Evolutionary conservation across 1,140 invertebrate genomes (phyloP).

Genomic region (Aphelenchoides besseyi): DNA sequence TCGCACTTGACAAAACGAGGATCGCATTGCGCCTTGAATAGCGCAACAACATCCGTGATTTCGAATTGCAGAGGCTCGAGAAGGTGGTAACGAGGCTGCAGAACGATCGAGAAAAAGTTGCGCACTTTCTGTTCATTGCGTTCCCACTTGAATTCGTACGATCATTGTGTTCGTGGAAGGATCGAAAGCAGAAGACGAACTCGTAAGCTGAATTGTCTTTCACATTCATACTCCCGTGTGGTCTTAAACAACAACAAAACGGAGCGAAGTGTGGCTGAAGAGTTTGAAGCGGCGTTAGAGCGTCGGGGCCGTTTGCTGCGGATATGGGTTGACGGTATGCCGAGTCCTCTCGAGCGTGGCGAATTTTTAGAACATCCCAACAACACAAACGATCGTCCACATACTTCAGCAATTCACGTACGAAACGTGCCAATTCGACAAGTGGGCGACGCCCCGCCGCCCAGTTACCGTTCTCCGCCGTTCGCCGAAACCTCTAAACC

Average conservation of each 20-base stretch:
- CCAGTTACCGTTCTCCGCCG: background rate
- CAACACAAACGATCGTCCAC: background rate
- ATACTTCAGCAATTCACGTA: background rate
- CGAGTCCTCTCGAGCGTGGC: background rate
- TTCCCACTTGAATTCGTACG: background rate
- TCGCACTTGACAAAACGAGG: background rate
- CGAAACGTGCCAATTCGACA: background rate
- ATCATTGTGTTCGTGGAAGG: no score
- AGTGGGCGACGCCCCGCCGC: constrained; percentile 11
- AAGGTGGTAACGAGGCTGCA: background rate
- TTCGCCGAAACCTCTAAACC: background rate
- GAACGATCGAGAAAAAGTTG: background rate
- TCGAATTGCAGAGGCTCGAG: background rate
- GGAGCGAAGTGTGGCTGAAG: background rate
- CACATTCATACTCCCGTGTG: background rate
- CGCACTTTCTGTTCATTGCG: background rate
- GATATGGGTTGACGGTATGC: constrained; percentile 18
- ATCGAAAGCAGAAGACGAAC: no score
- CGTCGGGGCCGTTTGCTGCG: constrained; percentile 9
- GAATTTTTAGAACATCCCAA: background rate
- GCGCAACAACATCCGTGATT: background rate
- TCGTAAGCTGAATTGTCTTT: background rate
- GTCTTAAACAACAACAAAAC: background rate
- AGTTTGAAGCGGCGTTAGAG: background rate
- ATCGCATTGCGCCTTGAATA: background rate